phyloP scores from a whole-genome alignment of 2,797 vertebrate genomes.

The Bucorvus abyssinicus region DNA sequence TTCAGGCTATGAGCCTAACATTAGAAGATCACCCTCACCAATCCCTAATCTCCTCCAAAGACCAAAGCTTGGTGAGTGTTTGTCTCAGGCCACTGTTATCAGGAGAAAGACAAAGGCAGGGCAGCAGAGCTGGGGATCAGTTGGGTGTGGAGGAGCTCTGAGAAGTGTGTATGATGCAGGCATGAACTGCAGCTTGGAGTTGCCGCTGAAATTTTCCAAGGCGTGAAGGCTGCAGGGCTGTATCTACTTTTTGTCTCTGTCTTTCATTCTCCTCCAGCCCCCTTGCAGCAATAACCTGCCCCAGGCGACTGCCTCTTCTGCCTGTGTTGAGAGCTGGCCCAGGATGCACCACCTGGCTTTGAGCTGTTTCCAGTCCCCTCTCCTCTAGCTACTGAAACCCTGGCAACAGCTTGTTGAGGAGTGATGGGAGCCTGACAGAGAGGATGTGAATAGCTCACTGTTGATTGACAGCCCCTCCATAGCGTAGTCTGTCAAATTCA shows the following conservation, averaged over 20 bases:
- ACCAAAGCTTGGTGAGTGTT: accelerated
- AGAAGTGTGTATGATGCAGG: neutral
- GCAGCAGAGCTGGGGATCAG: neutral
- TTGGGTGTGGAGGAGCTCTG: neutral
- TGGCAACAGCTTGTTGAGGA: neutral
- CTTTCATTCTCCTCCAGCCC: neutral
- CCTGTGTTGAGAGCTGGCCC: neutral
- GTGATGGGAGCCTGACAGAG: constrained; percentile 19
- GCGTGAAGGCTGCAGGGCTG: neutral
- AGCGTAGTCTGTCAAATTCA: neutral
- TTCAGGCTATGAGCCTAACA: neutral
- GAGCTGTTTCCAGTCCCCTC: neutral
- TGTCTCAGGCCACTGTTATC: neutral
- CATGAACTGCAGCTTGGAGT: neutral
- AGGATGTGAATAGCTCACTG: neutral
- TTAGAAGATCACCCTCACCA: neutral
- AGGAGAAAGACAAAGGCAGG: neutral
- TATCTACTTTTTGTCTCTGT: neutral
- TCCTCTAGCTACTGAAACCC: neutral
- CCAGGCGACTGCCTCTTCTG: neutral
- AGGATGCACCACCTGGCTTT: neutral
- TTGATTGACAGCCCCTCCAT: constrained; percentile 14
- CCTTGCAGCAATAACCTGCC: neutral
- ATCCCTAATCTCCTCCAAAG: neutral
- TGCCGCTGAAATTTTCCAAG: neutral